Evolutionary conservation across 2,888 invertebrate species (phyloP), one percentile per base, ranked within the genome.

Genomic region (Coleophora deauratella): DNA sequence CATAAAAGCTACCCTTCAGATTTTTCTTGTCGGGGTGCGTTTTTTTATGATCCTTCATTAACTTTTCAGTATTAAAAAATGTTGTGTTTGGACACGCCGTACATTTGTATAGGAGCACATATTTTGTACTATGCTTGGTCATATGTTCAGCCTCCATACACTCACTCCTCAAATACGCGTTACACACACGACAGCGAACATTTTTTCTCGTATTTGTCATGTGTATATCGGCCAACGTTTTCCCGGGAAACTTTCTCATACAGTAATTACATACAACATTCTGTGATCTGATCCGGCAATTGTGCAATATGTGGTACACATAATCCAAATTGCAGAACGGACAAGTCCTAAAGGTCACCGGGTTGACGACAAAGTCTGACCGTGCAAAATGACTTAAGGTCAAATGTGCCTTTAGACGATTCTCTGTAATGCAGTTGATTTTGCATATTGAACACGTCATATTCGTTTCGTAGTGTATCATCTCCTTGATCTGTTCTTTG

Each of bases 111-210:
- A 55, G 49, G 0, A 58, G 1, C 0, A 33, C 32, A 42, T 56
- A 76, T 0, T 52, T 53, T 0, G 55, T 34, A 0, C 62, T 59
- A 30, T 77, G 77, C 0, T 10, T 12, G 9, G 64, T 2, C 35
- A 72, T 43, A 47, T 77, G 77, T 0, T 57, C 45, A 0, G 46
- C 40, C 1, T 61, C 57, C 49, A 53, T 52, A 35, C 77, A 78
- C 1, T 41, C 32, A 1, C 38, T 47, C 0, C 0, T 0, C 0
- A 76, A 10, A 0, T 2, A 0, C 0, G 7, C 3, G 0, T 8
- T 0, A 10, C 77, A 77, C 0, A 70, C 6, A 0, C 36, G 38
- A 39, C 78, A 77, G 0, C 21, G 9, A 0, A 30, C 37, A 0
- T 42, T 2, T 0, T 12, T 11, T 0, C 37, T 15, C 0, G 42